phyloP scores from a whole-genome alignment of 2,888 invertebrate genomes.

The Leptarthrus brevirostris region DNA sequence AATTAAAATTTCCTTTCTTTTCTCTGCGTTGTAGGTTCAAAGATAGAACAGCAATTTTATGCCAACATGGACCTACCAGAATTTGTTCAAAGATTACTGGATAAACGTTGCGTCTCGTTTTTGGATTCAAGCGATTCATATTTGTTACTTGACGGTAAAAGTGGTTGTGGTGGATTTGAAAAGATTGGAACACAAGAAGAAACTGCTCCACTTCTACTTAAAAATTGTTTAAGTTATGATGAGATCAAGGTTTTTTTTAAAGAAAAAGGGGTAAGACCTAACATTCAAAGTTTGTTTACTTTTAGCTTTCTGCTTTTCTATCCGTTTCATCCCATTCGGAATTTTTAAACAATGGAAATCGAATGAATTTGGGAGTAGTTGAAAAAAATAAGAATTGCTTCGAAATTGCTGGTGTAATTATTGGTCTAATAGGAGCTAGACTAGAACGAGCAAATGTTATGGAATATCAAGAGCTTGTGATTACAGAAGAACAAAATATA shows the following conservation, averaged over 20 bases:
- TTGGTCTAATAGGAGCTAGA: constrained; percentile 68
- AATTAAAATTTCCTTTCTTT: too few relatives aligned
- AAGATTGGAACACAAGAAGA: constrained; percentile 69
- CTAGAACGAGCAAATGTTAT: constrained; percentile 67
- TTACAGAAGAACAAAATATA: constrained; percentile 69
- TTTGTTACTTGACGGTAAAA: constrained; percentile 65
- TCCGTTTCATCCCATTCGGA: constrained; percentile 70
- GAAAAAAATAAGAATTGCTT: constrained; percentile 63
- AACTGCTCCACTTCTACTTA: constrained; percentile 67
- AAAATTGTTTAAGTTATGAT: constrained; percentile 71
- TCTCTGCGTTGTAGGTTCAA: constrained; percentile 58
- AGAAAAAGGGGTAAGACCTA: too few relatives aligned
- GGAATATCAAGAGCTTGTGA: constrained; percentile 70
- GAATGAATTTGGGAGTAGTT: constrained; percentile 68
- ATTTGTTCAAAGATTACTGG: constrained; percentile 70
- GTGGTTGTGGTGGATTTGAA: constrained; percentile 69
- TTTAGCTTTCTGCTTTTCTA: constrained; percentile 68
- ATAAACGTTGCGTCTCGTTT: constrained; percentile 70
- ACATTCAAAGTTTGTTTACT: too few relatives aligned
- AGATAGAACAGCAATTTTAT: constrained; percentile 65
- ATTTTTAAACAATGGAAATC: constrained; percentile 71
- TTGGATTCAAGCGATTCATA: constrained; percentile 67
- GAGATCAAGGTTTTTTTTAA: constrained; percentile 71
- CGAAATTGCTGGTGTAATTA: constrained; percentile 68
- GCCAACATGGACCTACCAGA: constrained; percentile 66